Percentiles rank a stretch among this genome's conserved stretches.
Evolutionary conservation across 2,113 vertebrate species (phyloP).

Genomic region (Pygoscelis antarcticus): DNA sequence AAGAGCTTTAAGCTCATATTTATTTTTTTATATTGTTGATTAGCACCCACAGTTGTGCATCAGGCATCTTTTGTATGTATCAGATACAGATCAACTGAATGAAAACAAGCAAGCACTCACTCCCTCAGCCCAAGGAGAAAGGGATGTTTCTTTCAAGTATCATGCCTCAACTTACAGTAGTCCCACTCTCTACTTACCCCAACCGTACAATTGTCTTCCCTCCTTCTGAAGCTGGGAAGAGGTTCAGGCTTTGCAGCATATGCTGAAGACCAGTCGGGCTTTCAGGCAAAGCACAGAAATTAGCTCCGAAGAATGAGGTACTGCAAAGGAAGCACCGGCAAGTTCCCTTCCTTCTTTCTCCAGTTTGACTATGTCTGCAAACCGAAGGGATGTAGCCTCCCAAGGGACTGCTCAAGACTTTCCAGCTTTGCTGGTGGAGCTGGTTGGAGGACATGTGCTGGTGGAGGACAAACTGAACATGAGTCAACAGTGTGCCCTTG

Average conservation of each 20-base stretch:
- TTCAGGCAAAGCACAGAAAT: not conserved
- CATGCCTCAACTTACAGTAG: not conserved
- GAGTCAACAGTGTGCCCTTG: not conserved
- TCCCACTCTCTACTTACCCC: not conserved
- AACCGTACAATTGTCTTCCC: not conserved
- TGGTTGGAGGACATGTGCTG: not conserved
- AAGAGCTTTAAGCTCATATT: not conserved
- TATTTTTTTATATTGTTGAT: not conserved
- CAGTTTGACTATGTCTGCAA: not conserved
- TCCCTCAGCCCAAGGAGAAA: not conserved
- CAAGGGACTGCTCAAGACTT: conserved; percentile 9
- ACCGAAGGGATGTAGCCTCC: not conserved
- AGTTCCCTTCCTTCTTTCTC: not conserved
- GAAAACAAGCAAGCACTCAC: not conserved
- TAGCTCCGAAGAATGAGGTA: not conserved
- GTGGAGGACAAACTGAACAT: not conserved
- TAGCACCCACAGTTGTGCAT: not conserved
- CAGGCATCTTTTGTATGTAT: not conserved
- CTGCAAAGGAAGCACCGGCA: not conserved
- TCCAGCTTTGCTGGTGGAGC: conserved; percentile 52
- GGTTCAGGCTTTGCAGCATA: not conserved
- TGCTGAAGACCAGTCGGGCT: not conserved
- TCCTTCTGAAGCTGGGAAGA: not conserved
- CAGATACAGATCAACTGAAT: not conserved
- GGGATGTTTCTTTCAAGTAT: not conserved